Evolutionary conservation across 2,888 invertebrate species (phyloP), one percentile per base, ranked within the genome.

Genomic region (Lapara coniferarum): DNA sequence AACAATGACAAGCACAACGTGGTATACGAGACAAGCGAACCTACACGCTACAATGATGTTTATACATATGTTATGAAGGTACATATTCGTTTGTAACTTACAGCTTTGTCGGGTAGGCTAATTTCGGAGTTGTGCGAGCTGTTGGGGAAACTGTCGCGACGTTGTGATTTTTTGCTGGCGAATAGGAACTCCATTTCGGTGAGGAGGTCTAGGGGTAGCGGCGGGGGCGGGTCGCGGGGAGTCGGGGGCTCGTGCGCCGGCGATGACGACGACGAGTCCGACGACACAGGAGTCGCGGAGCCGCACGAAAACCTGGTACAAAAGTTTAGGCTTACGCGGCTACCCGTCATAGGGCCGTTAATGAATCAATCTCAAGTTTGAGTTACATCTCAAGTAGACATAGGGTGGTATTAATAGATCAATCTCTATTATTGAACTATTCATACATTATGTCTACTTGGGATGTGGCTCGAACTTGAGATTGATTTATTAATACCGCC

Each of bases 131-230:
- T 82, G 74, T 79, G 82, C 69, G 89, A 81, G 72, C 81, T 87
- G 77, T 85, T 87, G 2, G 89, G 90, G 71, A 83, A 85, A 77
- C 88, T 89, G 78, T 90, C 89, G 14, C 90, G 84, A 14, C 88
- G 85, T 70, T 84, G 81, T 53, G 80, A 70, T 70, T 79, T 83
- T 70, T 86, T 85, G 72, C 81, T 85, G 37, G 83, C 77, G 78
- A 93, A 91, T 10, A 92, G 85, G 74, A 82, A 88, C 77, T 92
- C 90, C 92, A 93, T 92, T 75, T 93, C 93, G 0, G 88, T 91
- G 71, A 92, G 87, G 4, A 93, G 83, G 69, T 93, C 92, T n/a
- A 92, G 85, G 0, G 90, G 90, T 0, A 91, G 80, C 0, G 84
- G 79, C 0, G 88, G 82, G 0, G 89, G 85, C 0, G 85, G 80